Percentiles rank a stretch among this genome's conserved stretches.
phyloP scores from a whole-genome alignment of 2,888 invertebrate species.

The Andricus curvator region DNA sequence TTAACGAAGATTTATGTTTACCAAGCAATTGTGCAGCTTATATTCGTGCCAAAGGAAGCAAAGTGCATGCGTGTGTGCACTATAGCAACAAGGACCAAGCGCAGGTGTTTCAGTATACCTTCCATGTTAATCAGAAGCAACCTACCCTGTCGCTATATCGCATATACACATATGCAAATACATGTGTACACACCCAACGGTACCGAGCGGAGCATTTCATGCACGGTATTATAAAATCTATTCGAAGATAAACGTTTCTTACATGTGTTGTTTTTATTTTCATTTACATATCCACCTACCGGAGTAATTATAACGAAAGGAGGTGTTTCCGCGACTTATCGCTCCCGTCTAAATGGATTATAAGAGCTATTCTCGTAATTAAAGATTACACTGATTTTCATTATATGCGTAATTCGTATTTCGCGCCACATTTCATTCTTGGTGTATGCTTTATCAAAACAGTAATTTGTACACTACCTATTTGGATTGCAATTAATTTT shows the following conservation, averaged over 20 bases:
- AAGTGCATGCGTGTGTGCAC: constrained; percentile 35
- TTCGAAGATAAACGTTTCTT: constrained; percentile 60
- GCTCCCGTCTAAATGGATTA: constrained; percentile 53
- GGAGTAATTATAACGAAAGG: constrained; percentile 70
- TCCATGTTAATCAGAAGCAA: constrained; percentile 73
- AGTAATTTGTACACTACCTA: constrained; percentile 7
- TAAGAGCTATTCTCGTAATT: constrained; percentile 43
- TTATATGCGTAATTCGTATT: constrained; percentile 43
- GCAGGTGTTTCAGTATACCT: constrained; percentile 73
- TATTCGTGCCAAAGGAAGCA: constrained; percentile 51
- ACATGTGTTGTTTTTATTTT: constrained; percentile 52
- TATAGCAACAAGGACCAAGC: constrained; percentile 58
- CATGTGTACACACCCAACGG: constrained; percentile 62
- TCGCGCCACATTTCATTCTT: constrained; percentile 26
- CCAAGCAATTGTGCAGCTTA: constrained; percentile 32
- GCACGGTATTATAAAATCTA: constrained; percentile 68
- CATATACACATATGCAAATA: constrained; percentile 62
- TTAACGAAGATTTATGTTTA: constrained; percentile 35
- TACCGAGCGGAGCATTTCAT: constrained; percentile 65
- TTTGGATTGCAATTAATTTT: too few relatives aligned
- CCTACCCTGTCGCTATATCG: constrained; percentile 57
- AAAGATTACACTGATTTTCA: constrained; percentile 49
- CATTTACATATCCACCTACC: constrained; percentile 59
- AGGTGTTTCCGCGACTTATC: constrained; percentile 61
- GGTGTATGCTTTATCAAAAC: constrained; percentile 20